Conservation (phyloP, 2,888 invertebrate species). For the Scaptomyza polygonia region DNA sequence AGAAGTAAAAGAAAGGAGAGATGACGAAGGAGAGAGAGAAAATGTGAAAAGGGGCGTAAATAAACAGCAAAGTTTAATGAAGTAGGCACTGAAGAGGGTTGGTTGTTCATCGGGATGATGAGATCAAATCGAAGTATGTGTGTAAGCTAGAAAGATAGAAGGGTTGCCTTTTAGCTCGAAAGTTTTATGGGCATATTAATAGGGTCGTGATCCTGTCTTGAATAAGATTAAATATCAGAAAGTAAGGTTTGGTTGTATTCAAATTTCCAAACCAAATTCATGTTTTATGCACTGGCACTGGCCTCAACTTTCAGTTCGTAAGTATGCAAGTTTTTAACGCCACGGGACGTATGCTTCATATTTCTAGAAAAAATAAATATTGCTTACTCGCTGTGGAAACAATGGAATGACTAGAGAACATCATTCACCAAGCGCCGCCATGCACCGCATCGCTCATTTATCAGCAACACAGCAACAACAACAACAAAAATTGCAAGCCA, state of each 20-base stretch:
- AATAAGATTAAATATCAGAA: constrained; percentile 8
- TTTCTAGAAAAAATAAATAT: neutral
- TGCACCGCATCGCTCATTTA: constrained; percentile 34
- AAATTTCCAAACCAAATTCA: constrained; percentile 5
- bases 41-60: constrained; percentile 18
- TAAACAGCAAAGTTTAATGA: constrained; percentile 51
- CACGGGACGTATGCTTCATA: constrained; percentile 24
- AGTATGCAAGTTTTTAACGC: neutral
- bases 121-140: constrained; percentile 25
- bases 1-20: constrained; percentile 13
- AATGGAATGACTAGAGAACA: constrained; percentile 14
- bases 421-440: constrained; percentile 5
- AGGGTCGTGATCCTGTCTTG: neutral
- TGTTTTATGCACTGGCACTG: neutral
- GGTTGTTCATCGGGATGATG: constrained; percentile 10
- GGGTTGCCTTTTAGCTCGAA: neutral
- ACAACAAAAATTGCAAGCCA: constrained; percentile 35
- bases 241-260: neutral
- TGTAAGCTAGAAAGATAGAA: neutral
- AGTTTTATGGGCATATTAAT: constrained; percentile 6
- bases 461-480: constrained; percentile 31
- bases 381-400: constrained; percentile 15
- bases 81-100: constrained; percentile 34
- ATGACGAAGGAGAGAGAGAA: neutral
- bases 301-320: too few relatives aligned